Conservation (phyloP, 2,797 vertebrate genomes). For the Urocyon cinereoargenteus region DNA sequence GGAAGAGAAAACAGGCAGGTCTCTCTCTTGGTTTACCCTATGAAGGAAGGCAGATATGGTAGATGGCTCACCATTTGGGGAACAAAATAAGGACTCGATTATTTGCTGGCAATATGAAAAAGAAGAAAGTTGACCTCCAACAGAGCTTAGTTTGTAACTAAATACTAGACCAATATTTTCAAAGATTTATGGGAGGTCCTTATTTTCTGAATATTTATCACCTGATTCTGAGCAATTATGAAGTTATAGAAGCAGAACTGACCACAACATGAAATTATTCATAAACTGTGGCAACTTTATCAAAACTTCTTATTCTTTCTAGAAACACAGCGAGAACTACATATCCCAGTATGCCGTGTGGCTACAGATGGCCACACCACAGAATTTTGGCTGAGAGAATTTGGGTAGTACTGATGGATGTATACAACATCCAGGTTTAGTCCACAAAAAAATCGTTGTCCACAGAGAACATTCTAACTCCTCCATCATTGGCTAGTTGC, state of each 20-base stretch:
- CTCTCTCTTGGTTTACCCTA: not conserved
- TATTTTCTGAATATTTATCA: not conserved
- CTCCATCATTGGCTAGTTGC: not conserved
- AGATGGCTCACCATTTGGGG: not conserved
- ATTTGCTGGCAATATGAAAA: not conserved
- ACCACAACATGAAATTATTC: not conserved
- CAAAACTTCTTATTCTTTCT: not conserved
- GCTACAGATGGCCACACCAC: not conserved
- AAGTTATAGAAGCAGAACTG: not conserved
- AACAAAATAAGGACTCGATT: not conserved
- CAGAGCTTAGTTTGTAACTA: not conserved
- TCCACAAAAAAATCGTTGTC: not conserved
- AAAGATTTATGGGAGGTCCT: not conserved
- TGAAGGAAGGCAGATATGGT: not conserved
- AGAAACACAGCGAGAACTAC: not conserved
- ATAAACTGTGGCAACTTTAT: not conserved
- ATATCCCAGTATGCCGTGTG: not conserved
- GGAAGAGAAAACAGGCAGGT: not conserved
- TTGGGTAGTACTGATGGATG: not conserved
- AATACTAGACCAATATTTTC: not conserved
- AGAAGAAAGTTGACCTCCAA: not conserved
- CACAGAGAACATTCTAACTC: not conserved
- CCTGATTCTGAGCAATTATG: not conserved
- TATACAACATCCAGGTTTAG: not conserved
- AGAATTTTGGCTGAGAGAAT: not conserved